Evolutionary conservation across 2,888 invertebrate species (phyloP).

Genomic region (Dolichopus griseipennis): DNA sequence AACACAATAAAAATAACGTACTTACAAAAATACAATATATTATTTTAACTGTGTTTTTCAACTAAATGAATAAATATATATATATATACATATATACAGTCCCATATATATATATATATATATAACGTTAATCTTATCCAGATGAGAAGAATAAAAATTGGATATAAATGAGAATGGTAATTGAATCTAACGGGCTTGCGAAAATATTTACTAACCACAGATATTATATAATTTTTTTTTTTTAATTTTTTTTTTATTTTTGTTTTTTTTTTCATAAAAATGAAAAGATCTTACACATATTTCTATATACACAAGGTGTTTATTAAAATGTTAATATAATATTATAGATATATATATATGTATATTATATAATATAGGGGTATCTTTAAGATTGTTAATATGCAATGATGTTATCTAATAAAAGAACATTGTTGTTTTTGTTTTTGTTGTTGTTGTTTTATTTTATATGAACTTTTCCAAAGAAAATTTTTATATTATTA

Average conservation of each 20-base stretch:
- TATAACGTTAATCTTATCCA: background rate
- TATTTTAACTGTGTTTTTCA: background rate
- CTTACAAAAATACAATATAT: background rate
- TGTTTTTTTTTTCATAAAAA: too few species aligned
- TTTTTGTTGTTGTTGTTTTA: too few species aligned
- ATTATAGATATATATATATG: too few species aligned
- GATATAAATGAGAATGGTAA: conserved; percentile 1
- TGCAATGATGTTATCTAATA: too few species aligned
- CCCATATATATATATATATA: background rate
- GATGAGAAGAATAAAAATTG: background rate
- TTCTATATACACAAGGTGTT: background rate
- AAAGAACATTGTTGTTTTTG: too few species aligned
- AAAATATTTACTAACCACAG: conserved; percentile 4
- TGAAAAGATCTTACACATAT: too few species aligned
- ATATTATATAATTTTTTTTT: background rate
- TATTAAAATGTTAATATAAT: background rate
- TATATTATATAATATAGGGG: background rate
- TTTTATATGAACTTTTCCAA: too few species aligned
- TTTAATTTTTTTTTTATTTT: background rate
- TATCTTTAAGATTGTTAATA: too few species aligned
- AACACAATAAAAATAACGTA: background rate
- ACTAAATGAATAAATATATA: background rate
- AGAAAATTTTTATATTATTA: too few species aligned
- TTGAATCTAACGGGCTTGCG: background rate
- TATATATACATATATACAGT: background rate